Conservation (phyloP, 2,113 vertebrate genomes). For the Heterocephalus glaber region DNA sequence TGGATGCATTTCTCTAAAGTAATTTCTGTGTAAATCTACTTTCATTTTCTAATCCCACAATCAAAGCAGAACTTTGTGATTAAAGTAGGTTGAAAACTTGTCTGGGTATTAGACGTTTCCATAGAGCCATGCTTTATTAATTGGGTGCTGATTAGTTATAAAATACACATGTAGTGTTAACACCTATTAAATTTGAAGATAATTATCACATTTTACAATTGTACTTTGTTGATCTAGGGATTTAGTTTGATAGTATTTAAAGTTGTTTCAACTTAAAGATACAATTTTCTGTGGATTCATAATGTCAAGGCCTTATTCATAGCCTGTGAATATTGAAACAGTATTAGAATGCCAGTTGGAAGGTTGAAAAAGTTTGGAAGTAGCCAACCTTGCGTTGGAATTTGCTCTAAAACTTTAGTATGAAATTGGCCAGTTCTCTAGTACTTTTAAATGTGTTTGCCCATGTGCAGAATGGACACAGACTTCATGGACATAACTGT, state of each 20-base stretch:
- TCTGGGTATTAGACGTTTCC: neutral
- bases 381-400: neutral
- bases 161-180: neutral
- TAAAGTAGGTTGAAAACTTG: neutral
- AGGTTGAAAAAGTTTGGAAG: neutral
- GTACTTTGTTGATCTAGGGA: neutral
- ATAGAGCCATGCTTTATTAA: neutral
- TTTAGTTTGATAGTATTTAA: neutral
- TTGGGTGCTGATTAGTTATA: neutral
- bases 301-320: neutral
- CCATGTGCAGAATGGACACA: too few species aligned
- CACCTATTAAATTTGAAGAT: neutral
- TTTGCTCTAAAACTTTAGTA: neutral
- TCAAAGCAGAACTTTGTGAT: neutral
- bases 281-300: neutral
- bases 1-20: constrained; percentile 37
- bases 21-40: neutral
- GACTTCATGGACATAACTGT: neutral
- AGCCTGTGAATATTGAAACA: neutral
- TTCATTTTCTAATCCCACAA: neutral
- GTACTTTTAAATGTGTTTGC: neutral
- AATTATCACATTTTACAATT: neutral
- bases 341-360: neutral
- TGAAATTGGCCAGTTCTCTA: neutral
- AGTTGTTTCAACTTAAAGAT: neutral